Percentiles rank a stretch among this genome's conserved stretches.
These are phyloP conservation scores for Sesia bembeciformis DNA, from an alignment of 2,888 invertebrate genomes.

Conservation along the genomic window DNA sequence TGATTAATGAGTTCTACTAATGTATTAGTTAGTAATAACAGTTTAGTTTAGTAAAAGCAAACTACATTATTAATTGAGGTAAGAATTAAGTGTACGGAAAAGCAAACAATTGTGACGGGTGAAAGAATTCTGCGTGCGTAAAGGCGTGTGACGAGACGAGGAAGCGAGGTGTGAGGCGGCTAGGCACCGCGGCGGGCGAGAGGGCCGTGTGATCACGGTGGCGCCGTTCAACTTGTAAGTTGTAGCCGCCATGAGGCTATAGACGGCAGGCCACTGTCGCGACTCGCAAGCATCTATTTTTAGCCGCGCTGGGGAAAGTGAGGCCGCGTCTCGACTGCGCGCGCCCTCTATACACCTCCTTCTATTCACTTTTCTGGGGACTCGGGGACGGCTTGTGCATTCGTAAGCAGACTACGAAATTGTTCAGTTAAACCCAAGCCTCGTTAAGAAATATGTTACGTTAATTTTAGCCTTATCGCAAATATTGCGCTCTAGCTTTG, in stretches of 20 bases:
- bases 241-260: not conserved
- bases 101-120: conserved; percentile 2
- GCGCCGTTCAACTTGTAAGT: not conserved
- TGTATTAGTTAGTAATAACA: not conserved
- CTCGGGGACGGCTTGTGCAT: conserved; percentile 54
- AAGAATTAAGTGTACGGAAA: conserved; percentile 1
- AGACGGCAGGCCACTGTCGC: not conserved
- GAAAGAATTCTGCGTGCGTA: not conserved
- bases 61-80: not conserved
- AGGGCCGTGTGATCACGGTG: too few species aligned
- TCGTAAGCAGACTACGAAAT: conserved; percentile 35
- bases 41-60: not conserved
- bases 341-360: conserved; percentile 33
- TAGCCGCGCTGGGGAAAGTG: conserved; percentile 61
- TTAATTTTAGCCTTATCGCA: not conserved
- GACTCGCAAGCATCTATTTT: conserved; percentile 63
- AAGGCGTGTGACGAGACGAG: not conserved
- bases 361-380: conserved; percentile 49
- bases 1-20: not conserved
- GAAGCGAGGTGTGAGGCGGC: not conserved
- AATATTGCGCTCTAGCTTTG: not conserved
- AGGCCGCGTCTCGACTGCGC: conserved; percentile 49
- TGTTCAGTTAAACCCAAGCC: conserved; percentile 23
- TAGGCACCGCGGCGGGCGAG: not conserved
- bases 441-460: conserved; percentile 4